Evolutionary conservation across 2,113 vertebrate species (phyloP), one percentile per base, ranked within the genome.

Genomic region (Aldabrachelys gigantea): DNA sequence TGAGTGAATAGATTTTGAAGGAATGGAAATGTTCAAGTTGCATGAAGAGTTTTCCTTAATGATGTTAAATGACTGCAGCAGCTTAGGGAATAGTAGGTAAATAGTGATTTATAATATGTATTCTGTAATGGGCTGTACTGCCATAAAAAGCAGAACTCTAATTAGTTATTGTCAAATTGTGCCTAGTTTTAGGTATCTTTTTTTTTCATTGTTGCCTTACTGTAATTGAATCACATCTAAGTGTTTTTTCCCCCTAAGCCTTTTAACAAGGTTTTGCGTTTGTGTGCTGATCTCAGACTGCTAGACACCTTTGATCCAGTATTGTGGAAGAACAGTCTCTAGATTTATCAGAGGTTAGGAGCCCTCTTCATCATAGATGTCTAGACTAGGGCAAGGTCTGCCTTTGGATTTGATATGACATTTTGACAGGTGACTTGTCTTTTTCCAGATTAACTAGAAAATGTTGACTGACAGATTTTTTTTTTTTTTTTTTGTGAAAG

Each of bases 191-290:
- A 87, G 35, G 84, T 95, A 88, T 81, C 91, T 89, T 91, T 90
- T 96, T 90, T 89, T 52, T 54, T 54, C 53, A 80, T 56, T 83
- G 41, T 72, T 91, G 57, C 80, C 95, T 97, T 94, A 91, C 84
- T 82, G 62, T 96, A 95, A 95, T 95, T 95, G 41, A 97, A 92
- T 84, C 57, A 83, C 88, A 91, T 92, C 56, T 79, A 91, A 96
- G 89, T 87, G 89, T 54, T 52, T 93, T 93, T 88, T 91, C 93
- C 80, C 91, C 91, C n/a, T 56, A 25, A 41, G n/a, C 92, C 50
- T 95, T 84, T 82, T 96, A 57, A 93, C 52, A 94, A 92, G 47
- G 24, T 85, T 85, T 27, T 53, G 31, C 91, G 75, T 88, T 52
- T 95, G 80, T 90, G 88, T 83, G 38, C 72, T 75, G 54, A 52